A percentile compares a stretch with the other conserved stretches of the same genome.
Evolutionary conservation across 2,113 vertebrate genomes (phyloP).

Genomic region (Lepisosteus oculatus): DNA sequence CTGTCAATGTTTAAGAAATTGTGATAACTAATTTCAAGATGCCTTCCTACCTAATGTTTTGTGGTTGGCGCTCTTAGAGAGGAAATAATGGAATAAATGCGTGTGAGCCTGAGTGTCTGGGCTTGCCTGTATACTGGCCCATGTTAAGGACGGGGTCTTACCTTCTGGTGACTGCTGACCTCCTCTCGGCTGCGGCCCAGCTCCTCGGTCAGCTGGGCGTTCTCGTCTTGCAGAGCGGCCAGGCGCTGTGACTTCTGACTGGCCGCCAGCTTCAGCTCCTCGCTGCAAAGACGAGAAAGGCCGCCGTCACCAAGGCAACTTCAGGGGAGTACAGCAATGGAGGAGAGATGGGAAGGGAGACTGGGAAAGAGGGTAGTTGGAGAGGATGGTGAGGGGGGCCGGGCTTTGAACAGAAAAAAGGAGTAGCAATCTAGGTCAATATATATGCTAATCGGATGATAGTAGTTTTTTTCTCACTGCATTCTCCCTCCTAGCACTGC

Average conservation of each 20-base stretch:
- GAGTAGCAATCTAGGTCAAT: background rate
- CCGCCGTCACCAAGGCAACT: conserved; percentile 75
- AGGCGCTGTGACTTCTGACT: conserved; percentile 77
- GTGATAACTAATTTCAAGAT: no score
- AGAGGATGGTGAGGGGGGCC: conserved; percentile 51
- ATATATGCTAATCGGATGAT: conserved; percentile 8
- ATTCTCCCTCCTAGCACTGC: background rate
- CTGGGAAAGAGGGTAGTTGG: no score
- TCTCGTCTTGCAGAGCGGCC: conserved; percentile 78
- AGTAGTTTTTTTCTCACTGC: background rate
- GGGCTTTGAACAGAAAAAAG: conserved; percentile 32
- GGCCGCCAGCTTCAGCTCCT: conserved; percentile 76
- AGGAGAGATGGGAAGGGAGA: conserved; percentile 54
- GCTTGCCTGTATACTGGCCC: no score
- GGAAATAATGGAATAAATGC: no score
- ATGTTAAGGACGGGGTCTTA: conserved; percentile 34
- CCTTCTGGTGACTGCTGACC: conserved; percentile 75
- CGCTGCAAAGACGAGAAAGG: conserved; percentile 70
- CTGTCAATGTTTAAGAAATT: no score
- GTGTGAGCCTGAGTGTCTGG: no score
- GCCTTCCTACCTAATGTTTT: no score
- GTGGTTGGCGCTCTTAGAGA: no score
- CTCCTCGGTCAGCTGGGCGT: conserved; percentile 77
- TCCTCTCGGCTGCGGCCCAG: conserved; percentile 72
- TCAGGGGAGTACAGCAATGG: conserved; percentile 48